Evolutionary conservation across 1,140 invertebrate species (phyloP), one percentile per base, ranked within the genome.

Genomic region (Drosophila subobscura): DNA sequence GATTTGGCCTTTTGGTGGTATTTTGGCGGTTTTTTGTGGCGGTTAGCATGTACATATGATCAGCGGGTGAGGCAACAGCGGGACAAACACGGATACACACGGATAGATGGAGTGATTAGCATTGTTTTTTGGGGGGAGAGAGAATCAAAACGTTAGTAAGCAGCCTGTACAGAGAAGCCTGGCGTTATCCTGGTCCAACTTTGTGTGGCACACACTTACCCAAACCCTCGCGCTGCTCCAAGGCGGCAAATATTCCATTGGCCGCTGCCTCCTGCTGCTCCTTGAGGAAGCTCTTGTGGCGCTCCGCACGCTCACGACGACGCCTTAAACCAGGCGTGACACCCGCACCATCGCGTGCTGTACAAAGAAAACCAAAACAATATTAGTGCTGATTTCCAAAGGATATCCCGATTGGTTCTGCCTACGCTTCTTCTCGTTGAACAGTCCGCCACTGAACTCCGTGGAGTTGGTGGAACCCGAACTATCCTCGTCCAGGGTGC

Each of bases 261-360:
- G 93, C 93, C 4, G 86, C 89, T 49, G 93, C 93, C 91, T 95
- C 94, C 90, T 95, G 96, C 85, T 97, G 96, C 85, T 97, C 96
- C 88, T 94, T 94, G 75, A 96, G 94, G 90, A 97, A 95, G 79
- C 94, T 95, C 65, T 95, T 93, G 90, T 97, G 96, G 73, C 96
- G 93, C 90, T 97, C 95, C 5, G 95, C 95, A 58, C 96, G 93
- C 91, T 96, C 95, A 44, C 95, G 92, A 55, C 96, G 92, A 60
- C 95, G 92, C 74, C 95, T 93, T 57, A 96, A 91, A 22, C 95
- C 96, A 16, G 96, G 95, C 7, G 96, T 96, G 20, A 96, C 95
- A 52, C 95, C 95, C 58, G 94, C 89, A 20, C 72, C 77, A 70
- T 90, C 89, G 4, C 83, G 84, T 37, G 84, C 83, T 88, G 16